Evolutionary conservation across 2,888 invertebrate genomes (phyloP), one percentile per base, ranked within the genome.

Genomic region (Ryuthela nishihirai): DNA sequence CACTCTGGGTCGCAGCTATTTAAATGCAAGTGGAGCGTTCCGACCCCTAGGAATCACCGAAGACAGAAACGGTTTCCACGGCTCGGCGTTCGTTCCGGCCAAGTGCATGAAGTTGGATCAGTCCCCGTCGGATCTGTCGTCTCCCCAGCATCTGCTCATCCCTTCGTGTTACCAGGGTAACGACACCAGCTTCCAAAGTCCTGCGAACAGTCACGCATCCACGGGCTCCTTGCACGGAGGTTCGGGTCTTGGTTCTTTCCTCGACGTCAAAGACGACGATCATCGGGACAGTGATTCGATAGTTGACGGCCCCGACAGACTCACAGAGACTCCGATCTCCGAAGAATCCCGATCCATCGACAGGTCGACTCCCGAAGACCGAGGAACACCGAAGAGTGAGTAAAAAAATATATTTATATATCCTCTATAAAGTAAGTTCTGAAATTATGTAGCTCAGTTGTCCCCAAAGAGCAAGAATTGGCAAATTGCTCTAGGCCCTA

Each of bases 281-380:
- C 17, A 52, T n/a, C 42, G 45, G 10, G 56, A 58, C 36, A 58
- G 56, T 42, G 56, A 58, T 34, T 58, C 56, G 10, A 58, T 58
- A 41, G 56, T 49, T 4, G 59, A 59, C 20, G 59, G 53, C 10
- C 39, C 25, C 17, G 59, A 59, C 23, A 25, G 59, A n/a, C 26
- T 59, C 36, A 52, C 59, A n/a, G 59, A 53, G 20, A 59, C 59
- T 12, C 59, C 59, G 40, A 32, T 59, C 10, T 59, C 59, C 48
- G 59, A 59, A 18, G 59, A 58, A 38, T 58, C 56, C 18, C 45
- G 56, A 47, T 58, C 56, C 46, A 52, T 58, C 20, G 56, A 58
- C 29, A 41, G 56, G 25, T 58, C 56, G 6, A 58, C 56, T 2
- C 56, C 56, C 4, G 56, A 58, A 46, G 56, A 58, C 3, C 35